These are phyloP conservation scores for Metellina segmentata DNA, from an alignment of 2,888 invertebrate genomes.

Conservation along the genomic window DNA sequence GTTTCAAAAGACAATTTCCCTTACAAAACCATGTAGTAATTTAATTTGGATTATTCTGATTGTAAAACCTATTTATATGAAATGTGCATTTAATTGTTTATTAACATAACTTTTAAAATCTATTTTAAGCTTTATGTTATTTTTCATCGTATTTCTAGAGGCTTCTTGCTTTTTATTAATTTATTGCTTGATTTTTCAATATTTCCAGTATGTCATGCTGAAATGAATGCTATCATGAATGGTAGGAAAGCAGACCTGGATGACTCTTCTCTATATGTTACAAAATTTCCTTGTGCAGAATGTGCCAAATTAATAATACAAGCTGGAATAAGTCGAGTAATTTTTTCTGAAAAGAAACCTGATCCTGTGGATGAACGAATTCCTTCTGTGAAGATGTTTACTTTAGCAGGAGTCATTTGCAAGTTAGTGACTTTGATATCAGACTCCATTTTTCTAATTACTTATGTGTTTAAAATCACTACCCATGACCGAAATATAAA, in stretches of 20 bases:
- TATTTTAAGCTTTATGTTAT: too few relatives aligned
- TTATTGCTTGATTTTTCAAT: background rate
- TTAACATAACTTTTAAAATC: too few relatives aligned
- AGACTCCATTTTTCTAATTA: background rate
- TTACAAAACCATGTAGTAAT: too few relatives aligned
- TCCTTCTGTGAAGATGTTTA: conserved; percentile 91
- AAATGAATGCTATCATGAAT: conserved; percentile 97
- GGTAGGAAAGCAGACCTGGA: conserved; percentile 89
- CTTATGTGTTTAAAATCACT: background rate
- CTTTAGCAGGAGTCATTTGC: conserved; percentile 88
- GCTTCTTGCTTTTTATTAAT: too few relatives aligned
- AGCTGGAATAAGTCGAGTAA: conserved; percentile 88
- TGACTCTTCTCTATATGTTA: conserved; percentile 92
- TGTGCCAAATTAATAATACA: conserved; percentile 98
- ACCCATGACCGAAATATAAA: background rate
- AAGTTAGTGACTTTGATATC: conserved; percentile 80
- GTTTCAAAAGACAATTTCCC: too few relatives aligned
- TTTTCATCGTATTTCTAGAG: too few relatives aligned
- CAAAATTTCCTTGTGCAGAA: conserved; percentile 97
- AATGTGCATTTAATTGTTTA: too few relatives aligned
- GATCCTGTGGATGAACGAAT: conserved; percentile 85
- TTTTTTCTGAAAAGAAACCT: conserved; percentile 89
- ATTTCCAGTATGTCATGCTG: conserved; percentile 96
- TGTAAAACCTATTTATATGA: too few relatives aligned
- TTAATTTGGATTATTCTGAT: too few relatives aligned